These are phyloP conservation scores for Mohoua ochrocephala DNA, from an alignment of 2,113 vertebrate species.

Conservation along the genomic window DNA sequence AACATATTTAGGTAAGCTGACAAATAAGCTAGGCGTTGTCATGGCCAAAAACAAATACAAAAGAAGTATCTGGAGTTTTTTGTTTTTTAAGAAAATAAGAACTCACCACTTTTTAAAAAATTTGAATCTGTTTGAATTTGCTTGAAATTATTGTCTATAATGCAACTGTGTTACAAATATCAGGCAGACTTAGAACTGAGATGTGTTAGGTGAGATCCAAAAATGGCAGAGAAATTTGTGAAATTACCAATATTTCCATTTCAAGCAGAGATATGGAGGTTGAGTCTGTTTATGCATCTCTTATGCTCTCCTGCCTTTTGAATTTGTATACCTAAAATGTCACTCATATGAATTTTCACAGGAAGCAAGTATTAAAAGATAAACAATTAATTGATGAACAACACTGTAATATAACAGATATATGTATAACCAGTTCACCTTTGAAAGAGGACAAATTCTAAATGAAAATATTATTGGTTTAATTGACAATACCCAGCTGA, in stretches of 20 bases:
- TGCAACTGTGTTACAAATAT: not conserved
- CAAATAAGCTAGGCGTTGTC: not conserved
- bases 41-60: not conserved
- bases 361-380: not conserved
- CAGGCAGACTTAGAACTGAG: not conserved
- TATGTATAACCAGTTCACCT: fast-evolving
- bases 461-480: not conserved
- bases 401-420: not conserved
- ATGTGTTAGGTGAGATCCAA: not conserved
- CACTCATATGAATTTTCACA: not conserved
- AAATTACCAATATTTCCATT: not conserved
- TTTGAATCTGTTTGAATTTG: not conserved
- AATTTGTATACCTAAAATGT: not conserved
- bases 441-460: not conserved
- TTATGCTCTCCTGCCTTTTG: not conserved
- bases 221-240: not conserved
- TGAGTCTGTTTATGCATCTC: not conserved
- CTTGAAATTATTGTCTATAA: not conserved
- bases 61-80: not conserved
- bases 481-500: not conserved
- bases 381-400: not conserved
- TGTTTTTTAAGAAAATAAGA: too few species aligned
- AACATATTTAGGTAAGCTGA: not conserved
- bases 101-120: fast-evolving
- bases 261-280: not conserved